phyloP scores from a whole-genome alignment of 2,888 invertebrate genomes.

The Drosophila cyrtoloma region DNA sequence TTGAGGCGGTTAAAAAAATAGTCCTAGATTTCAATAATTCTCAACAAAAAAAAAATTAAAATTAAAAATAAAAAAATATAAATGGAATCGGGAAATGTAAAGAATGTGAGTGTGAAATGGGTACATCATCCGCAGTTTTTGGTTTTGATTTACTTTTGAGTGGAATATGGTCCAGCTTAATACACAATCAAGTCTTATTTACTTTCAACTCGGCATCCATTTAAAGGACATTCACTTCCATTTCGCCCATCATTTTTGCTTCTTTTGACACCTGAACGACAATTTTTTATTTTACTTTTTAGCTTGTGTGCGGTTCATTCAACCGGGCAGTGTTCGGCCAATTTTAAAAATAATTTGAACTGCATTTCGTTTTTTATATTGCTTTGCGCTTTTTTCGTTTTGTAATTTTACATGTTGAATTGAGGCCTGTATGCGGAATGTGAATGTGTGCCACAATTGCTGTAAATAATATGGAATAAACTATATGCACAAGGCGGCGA shows the following conservation, averaged over 20 bases:
- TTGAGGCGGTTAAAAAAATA: too few species aligned
- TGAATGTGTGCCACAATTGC: conserved; percentile 57
- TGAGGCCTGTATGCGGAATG: conserved; percentile 15
- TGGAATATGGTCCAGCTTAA: neutral
- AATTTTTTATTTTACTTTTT: neutral
- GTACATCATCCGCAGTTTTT: too few species aligned
- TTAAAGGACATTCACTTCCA: neutral
- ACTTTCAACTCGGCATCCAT: neutral
- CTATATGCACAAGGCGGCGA: neutral
- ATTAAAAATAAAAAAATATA: too few species aligned
- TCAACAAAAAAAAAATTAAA: too few species aligned
- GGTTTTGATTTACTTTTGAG: too few species aligned
- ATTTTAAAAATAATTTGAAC: conserved; percentile 60
- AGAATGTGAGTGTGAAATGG: too few species aligned
- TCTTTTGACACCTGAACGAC: conserved; percentile 33
- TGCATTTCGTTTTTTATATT: conserved; percentile 12
- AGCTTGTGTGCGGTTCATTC: conserved; percentile 43
- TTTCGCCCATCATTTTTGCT: neutral
- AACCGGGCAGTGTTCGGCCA: conserved; percentile 41
- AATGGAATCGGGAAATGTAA: too few species aligned
- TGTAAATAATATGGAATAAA: conserved; percentile 64
- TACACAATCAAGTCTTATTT: neutral
- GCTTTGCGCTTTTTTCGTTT: conserved; percentile 14
- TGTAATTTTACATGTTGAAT: conserved; percentile 21
- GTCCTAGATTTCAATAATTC: neutral